Percentiles rank a stretch among this genome's conserved stretches.
Evolutionary conservation across 2,113 vertebrate genomes (phyloP).

Genomic region (Istiophorus platypterus): DNA sequence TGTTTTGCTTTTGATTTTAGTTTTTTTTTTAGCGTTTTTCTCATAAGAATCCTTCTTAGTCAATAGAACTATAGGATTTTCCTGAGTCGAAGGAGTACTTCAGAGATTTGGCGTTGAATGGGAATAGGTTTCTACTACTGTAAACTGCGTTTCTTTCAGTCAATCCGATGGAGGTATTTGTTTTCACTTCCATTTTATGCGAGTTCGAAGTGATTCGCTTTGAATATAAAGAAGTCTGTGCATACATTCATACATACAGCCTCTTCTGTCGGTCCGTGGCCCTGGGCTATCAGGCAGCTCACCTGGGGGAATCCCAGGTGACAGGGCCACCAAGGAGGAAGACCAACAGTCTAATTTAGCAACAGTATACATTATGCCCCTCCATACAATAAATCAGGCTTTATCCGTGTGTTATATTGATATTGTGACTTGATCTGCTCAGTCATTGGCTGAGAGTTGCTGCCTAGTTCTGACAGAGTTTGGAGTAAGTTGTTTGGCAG

Average conservation of each 20-base stretch:
- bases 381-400: neutral
- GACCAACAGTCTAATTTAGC: constrained; percentile 2
- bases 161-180: constrained; percentile 32
- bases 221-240: constrained; percentile 45
- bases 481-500: neutral
- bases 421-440: neutral
- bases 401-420: neutral
- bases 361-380: constrained; percentile 6
- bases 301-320: constrained; percentile 57
- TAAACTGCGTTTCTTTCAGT: neutral
- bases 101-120: too few relatives aligned
- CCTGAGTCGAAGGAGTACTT: too few relatives aligned
- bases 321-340: constrained; percentile 10
- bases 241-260: neutral
- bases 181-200: constrained; percentile 43
- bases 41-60: neutral
- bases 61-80: neutral
- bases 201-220: constrained; percentile 47
- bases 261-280: constrained; percentile 54
- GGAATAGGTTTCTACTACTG: too few relatives aligned
- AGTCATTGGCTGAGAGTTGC: too few relatives aligned
- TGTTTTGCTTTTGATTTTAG: too few relatives aligned
- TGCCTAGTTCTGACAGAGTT: neutral
- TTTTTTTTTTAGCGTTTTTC: too few relatives aligned
- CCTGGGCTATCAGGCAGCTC: constrained; percentile 39